Evolutionary conservation across 2,888 invertebrate species (phyloP).

Genomic region (Plagodis pulveraria): DNA sequence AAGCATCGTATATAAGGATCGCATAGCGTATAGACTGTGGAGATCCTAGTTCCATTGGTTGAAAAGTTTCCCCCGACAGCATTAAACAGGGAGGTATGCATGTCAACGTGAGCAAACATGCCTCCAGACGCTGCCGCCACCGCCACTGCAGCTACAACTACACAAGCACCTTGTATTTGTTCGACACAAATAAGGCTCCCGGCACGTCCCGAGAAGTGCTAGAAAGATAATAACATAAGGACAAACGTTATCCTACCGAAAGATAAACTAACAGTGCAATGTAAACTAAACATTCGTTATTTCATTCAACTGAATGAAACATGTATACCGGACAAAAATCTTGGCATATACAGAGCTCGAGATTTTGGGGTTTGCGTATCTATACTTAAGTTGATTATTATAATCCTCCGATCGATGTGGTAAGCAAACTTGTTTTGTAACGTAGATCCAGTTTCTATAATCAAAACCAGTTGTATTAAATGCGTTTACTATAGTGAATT

Average conservation of each 20-base stretch:
- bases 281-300: constrained; percentile 32
- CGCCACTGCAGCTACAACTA: constrained; percentile 30
- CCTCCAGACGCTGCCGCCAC: constrained; percentile 58
- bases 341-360: constrained; percentile 23
- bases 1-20: too few species aligned
- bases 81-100: constrained; percentile 72
- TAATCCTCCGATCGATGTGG: constrained; percentile 40
- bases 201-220: constrained; percentile 59
- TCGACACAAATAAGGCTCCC: constrained; percentile 69
- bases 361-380: constrained; percentile 17
- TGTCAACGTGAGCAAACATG: constrained; percentile 72
- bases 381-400: constrained; percentile 35
- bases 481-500: constrained; percentile 36
- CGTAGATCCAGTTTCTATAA: constrained; percentile 30
- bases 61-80: constrained; percentile 34
- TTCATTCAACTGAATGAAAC: constrained; percentile 24
- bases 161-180: constrained; percentile 75
- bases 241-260: constrained; percentile 49
- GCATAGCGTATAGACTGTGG: too few species aligned
- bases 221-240: constrained; percentile 62
- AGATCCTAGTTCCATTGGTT: neutral
- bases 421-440: constrained; percentile 42
- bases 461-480: constrained; percentile 38
- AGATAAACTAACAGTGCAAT: constrained; percentile 35
- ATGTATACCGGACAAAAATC: constrained; percentile 25